Base-by-base conservation (phyloP, 2,113 vertebrate species). In the Labeo rohita region DNA sequence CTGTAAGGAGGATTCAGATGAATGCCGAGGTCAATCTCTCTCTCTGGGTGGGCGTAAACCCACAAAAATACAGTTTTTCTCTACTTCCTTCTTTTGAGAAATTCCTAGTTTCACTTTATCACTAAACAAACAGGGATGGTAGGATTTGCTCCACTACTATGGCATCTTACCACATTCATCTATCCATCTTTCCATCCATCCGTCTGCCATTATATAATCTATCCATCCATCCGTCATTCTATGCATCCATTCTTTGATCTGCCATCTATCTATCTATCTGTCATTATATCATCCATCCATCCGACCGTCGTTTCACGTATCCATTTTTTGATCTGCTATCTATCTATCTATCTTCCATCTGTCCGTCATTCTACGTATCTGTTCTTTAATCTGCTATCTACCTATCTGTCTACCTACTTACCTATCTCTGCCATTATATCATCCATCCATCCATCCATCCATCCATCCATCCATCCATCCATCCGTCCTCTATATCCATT, bases 1-100 rank as follows among this genome's bases (percentile, higher is more conserved):
- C 85, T 80, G 85, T 61, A 84, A 81, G 72, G 77, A 87, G 78
- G 80, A 86, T 88, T 83, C 79, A 83, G 86, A 86, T 49, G n/a
- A 77, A 77, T 75, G 36, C 80, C 54, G 45, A 87, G 36, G 86
- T 87, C 90, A 36, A 74, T 74, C 84, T 34, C 4, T 45, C 4
- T 70, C 9, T 73, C 34, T 18, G 39, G 4, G 61, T 65, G n/a
- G 61, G 6, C 16, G 54, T 6, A 72, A 43, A 72, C 68, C 36
- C 8, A 39, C 36, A 43, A 18, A 39, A 18, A 43, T 72, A 43
- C 68, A 10, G 6, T 18, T 72, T 72, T 8, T 28, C 66, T 8
- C 11, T 39, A 39, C 4, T 34, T 77, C 28, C 28, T 49, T 36
- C 43, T 72, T 6, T 39, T 9, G 16, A 72, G 15, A 43, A 72